Percentiles rank a stretch among this genome's conserved stretches.
Conservation (phyloP, 2,113 vertebrate genomes). For the Heteronetta atricapilla region DNA sequence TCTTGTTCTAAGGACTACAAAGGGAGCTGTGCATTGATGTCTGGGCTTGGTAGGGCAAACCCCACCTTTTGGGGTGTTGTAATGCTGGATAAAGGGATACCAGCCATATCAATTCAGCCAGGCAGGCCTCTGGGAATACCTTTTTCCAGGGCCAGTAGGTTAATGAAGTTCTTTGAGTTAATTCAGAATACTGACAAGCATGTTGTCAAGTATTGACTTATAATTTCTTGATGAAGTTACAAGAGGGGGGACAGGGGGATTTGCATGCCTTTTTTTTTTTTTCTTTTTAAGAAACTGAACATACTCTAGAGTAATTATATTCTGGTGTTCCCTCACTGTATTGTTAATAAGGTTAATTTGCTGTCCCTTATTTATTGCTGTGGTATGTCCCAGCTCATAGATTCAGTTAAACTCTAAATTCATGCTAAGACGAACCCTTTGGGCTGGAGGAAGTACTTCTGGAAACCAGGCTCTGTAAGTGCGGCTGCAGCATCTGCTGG, state of each 20-base stretch:
- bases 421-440: neutral
- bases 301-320: neutral
- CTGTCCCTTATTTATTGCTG: neutral
- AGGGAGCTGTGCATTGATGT: neutral
- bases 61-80: neutral
- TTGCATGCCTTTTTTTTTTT: neutral
- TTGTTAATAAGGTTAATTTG: neutral
- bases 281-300: neutral
- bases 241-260: neutral
- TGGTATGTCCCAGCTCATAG: neutral
- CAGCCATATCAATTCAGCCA: neutral
- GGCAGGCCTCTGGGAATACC: neutral
- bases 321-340: rapidly evolving
- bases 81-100: neutral
- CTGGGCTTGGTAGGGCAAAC: neutral
- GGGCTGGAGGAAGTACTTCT: neutral
- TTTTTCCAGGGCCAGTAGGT: neutral
- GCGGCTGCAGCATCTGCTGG: neutral
- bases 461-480: neutral
- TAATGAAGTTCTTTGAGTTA: neutral
- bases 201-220: neutral
- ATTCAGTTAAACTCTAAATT: neutral
- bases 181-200: neutral
- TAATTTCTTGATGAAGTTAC: neutral
- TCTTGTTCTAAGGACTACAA: neutral